phyloP scores from a whole-genome alignment of 2,113 vertebrate genomes.

The Mellivora capensis region DNA sequence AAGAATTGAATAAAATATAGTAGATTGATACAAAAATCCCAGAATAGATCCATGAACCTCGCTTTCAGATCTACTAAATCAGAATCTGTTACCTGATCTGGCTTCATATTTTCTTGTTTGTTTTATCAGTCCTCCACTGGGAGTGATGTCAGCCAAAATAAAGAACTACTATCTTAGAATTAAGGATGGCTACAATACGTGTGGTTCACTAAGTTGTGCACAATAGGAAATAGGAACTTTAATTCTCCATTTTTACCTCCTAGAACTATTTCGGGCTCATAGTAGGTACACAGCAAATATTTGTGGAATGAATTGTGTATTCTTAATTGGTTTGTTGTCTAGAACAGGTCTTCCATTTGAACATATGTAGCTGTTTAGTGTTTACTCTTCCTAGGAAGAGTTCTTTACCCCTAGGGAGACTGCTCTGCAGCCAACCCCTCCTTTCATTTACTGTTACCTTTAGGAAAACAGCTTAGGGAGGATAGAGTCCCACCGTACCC shows the following conservation, averaged over 20 bases:
- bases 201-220: not conserved
- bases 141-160: not conserved
- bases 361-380: not conserved
- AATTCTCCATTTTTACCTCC: not conserved
- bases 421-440: not conserved
- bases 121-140: not conserved
- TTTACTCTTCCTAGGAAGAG: constrained; percentile 17
- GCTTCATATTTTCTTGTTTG: not conserved
- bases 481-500: not conserved
- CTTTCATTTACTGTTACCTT: not conserved
- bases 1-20: not conserved
- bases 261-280: not conserved
- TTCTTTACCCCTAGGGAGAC: not conserved
- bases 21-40: not conserved
- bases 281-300: not conserved
- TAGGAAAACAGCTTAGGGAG: not conserved
- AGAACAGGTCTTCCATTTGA: not conserved
- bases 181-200: not conserved
- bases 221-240: not conserved
- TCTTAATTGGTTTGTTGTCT: constrained; percentile 15
- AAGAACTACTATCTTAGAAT: not conserved
- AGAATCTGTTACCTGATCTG: not conserved
- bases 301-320: not conserved
- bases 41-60: not conserved
- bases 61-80: not conserved